Base-by-base conservation (phyloP, 2,888 invertebrate genomes). In the Taphrorychus bicolor region DNA sequence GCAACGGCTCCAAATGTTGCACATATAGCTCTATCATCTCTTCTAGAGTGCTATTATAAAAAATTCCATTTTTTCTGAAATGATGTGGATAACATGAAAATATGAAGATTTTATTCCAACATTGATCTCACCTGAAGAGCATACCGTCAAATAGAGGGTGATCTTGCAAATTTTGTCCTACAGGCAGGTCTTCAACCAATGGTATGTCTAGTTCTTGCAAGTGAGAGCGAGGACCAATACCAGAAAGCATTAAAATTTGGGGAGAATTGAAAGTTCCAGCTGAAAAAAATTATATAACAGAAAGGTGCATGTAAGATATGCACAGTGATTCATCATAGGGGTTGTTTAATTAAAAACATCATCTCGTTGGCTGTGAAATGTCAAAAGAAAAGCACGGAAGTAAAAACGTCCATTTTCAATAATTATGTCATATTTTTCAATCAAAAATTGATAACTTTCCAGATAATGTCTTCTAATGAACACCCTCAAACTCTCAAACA, bases 161-260 rank as follows among this genome's bases (percentile, higher is more conserved):
- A 75, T 92, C 90, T 76, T 91, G 91, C 0, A 93, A 82, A 79
- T 93, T 92, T 71, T 85, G 82, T 0, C 92, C 92, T 0, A 93
- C 92, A 48, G 87, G 87, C 53, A 91, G 82, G 80, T 92, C 85
- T 52, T 86, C 82, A 3, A 90, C 77, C 0, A 90, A 84, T 0
- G 84, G 82, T 59, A 89, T 88, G 41, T 83, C 81, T 5, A 85
- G 75, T 61, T 78, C 79, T 59, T 82, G 73, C 18, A 89, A 79
- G 69, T 88, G 85, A 23, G 84, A 79, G 71, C 82, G 82, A 0
- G 89, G 88, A 3, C 90, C 91, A 23, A 93, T 82, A 2, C 89
- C 89, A 51, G 89, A 89, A 9, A 89, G 74, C 88, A 89, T 88
- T 0, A 89, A 77, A 3, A 89, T 72, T 78, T 88, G 86, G 2